Conservation (phyloP, 2,888 invertebrate species). For the Eristalis tenax region DNA sequence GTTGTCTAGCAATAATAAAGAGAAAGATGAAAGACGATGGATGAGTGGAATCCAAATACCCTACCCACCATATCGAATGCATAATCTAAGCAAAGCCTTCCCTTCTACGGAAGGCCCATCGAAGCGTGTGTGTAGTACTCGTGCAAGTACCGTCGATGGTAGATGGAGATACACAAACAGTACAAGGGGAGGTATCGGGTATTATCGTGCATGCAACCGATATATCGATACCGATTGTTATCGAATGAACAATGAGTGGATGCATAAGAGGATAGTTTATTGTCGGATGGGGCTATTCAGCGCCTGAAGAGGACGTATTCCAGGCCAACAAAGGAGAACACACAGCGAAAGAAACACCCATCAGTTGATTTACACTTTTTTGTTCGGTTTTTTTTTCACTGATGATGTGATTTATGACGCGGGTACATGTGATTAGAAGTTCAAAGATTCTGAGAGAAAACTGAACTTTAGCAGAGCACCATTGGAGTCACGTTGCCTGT, state of each 20-base stretch:
- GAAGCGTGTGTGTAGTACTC: constrained; percentile 43
- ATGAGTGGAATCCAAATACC: constrained; percentile 27
- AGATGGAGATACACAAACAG: constrained; percentile 7
- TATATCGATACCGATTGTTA: constrained; percentile 61
- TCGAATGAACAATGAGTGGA: constrained; percentile 41
- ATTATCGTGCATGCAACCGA: constrained; percentile 41
- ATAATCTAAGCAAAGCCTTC: constrained; percentile 38
- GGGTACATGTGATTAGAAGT: constrained; percentile 49
- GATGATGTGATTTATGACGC: constrained; percentile 39
- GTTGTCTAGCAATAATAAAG: constrained; percentile 25
- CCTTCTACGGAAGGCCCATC: constrained; percentile 33
- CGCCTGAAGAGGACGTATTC: constrained; percentile 20
- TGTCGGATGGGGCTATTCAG: constrained; percentile 64
- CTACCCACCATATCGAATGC: constrained; percentile 31
- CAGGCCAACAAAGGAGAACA: background rate
- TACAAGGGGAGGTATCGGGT: constrained; percentile 2
- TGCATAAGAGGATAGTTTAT: constrained; percentile 55
- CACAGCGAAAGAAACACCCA: background rate
- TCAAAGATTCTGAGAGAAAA: constrained; percentile 29
- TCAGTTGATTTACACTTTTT: background rate
- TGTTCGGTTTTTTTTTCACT: background rate
- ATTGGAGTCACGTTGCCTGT: constrained; percentile 12
- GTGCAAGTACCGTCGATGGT: background rate
- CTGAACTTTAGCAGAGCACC: constrained; percentile 20
- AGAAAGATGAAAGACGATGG: constrained; percentile 2